Evolutionary conservation across 2,888 invertebrate genomes (phyloP), one percentile per base, ranked within the genome.

Genomic region (Drosophila picticornis): DNA sequence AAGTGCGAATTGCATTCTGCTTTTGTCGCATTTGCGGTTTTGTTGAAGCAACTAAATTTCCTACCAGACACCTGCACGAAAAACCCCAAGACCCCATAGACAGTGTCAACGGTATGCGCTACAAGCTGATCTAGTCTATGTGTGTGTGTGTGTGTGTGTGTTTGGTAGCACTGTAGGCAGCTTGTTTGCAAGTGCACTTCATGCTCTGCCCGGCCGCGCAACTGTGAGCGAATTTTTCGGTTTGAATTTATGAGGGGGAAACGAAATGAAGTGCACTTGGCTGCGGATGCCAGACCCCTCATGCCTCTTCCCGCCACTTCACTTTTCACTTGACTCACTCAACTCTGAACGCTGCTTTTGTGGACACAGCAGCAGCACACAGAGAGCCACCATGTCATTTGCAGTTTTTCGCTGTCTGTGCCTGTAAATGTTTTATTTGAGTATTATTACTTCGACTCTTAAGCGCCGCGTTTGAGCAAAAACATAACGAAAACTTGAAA

Each of bases 1-100:
- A 86, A 90, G 85, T 86, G 85, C 90, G 85, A 86, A 90, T 88
- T 90, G 85, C 89, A 90, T 86, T 90, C 90, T 86, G 81, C 89
- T 89, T 90, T 86, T 87, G 90, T 90, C 90, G 88, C 90, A 84
- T 90, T 87, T 87, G 90, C 68, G 87, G 89, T 90, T 88, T 72
- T 76, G 83, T 84, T 89, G 84, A 79, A 68, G 78, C 79, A 79
- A 77, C 79, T 80, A 80, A 76, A 78, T 78, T 80, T 76, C 38
- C 77, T 69, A 55, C 29, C 80, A 79, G 68, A 76, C 76, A 76
- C 72, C 75, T 80, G 80, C 70, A 52, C 68, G 65, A 36, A 48
- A 36, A 62, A 64, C 34, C 32, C 59, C 31, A 69, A 61, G 31
- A 51, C 27, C 40, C 59, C 57, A 61, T 52, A 69, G 71, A 66